phyloP scores from a whole-genome alignment of 2,113 vertebrate genomes.

The Uropsilus gracilis region DNA sequence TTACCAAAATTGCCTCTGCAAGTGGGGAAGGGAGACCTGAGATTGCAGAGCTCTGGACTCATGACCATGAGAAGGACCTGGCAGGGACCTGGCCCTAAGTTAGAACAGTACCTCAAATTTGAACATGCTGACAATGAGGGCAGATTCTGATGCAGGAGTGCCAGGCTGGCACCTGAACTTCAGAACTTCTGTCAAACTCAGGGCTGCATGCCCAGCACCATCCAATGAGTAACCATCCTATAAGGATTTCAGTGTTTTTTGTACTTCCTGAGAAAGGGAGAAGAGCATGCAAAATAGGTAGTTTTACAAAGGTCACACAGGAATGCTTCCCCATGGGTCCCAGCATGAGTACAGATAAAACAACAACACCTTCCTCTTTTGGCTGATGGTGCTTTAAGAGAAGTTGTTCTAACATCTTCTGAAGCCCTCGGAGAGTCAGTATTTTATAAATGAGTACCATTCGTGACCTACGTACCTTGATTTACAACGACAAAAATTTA shows the following conservation, averaged over 20 bases:
- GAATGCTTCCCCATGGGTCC: neutral
- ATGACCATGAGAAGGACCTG: neutral
- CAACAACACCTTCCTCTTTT: rapidly evolving
- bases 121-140: neutral
- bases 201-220: neutral
- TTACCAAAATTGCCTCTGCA: neutral
- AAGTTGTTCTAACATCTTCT: neutral
- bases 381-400: neutral
- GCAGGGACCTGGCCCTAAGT: neutral
- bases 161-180: neutral
- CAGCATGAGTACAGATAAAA: neutral
- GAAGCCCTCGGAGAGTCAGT: neutral
- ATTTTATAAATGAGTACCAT: neutral
- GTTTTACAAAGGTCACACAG: neutral
- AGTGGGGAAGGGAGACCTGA: neutral
- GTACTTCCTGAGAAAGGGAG: neutral
- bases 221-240: neutral
- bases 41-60: neutral
- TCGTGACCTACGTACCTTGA: neutral
- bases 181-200: neutral
- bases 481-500: neutral
- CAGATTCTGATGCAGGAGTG: neutral
- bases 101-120: neutral
- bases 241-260: neutral
- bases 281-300: neutral